Evolutionary conservation across 2,113 vertebrate species (phyloP).

Genomic region (Megaceryle torquata): DNA sequence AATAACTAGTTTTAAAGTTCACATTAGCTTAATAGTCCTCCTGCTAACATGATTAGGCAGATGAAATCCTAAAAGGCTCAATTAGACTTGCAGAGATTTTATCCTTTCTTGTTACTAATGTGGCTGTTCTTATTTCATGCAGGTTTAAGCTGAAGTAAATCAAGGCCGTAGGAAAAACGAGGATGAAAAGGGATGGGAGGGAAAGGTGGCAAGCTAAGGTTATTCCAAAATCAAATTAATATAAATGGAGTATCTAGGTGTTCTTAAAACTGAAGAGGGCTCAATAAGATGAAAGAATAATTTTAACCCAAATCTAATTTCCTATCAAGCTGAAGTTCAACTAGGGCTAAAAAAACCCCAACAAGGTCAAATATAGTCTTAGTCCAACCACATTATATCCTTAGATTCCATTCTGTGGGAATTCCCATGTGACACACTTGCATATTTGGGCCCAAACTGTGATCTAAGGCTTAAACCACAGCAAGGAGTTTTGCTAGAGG

Average conservation of each 20-base stretch:
- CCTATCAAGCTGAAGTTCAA: neutral
- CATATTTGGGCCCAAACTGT: neutral
- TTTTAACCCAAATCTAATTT: neutral
- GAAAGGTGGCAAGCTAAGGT: neutral
- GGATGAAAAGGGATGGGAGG: neutral
- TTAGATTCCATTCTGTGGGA: neutral
- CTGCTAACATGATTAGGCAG: neutral
- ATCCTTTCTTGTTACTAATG: neutral
- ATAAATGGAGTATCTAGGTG: neutral
- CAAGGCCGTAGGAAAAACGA: neutral
- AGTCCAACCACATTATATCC: neutral
- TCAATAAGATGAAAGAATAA: neutral
- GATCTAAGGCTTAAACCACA: neutral
- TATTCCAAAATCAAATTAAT: neutral
- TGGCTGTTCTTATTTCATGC: neutral
- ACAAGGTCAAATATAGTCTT: neutral
- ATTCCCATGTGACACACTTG: neutral
- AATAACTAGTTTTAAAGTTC: neutral
- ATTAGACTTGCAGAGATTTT: neutral
- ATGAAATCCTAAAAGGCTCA: constrained; percentile 15
- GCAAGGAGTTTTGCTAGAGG: neutral
- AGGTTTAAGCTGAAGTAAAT: neutral
- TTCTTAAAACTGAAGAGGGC: neutral
- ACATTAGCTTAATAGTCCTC: neutral
- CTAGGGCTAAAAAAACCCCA: neutral